Percentiles rank a stretch among this genome's conserved stretches.
These are phyloP conservation scores for Pogonocherus hispidulus DNA, from an alignment of 2,888 invertebrate species.

Conservation along the genomic window DNA sequence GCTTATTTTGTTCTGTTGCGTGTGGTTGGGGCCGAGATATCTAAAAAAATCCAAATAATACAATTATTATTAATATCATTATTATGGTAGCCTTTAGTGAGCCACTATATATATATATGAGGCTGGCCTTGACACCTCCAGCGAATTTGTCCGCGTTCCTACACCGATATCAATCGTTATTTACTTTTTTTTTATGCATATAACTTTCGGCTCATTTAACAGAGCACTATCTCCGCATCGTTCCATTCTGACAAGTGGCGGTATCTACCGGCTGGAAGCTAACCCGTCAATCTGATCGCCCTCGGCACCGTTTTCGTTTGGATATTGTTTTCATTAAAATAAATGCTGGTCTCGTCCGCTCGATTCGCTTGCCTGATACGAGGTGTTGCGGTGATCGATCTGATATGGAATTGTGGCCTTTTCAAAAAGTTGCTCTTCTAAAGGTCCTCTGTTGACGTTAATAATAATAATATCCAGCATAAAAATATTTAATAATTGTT, in stretches of 20 bases:
- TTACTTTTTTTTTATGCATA: constrained; percentile 13
- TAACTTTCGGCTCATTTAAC: background rate
- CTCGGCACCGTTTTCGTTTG: constrained; percentile 36
- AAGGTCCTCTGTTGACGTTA: too few species aligned
- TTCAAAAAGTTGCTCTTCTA: too few species aligned
- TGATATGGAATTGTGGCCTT: background rate
- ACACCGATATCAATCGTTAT: constrained; percentile 12
- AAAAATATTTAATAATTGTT: too few species aligned
- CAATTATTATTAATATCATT: too few species aligned
- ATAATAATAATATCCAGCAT: too few species aligned
- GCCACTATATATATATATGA: too few species aligned
- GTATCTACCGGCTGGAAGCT: constrained; percentile 52
- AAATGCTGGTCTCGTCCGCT: constrained; percentile 16
- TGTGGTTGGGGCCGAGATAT: too few species aligned
- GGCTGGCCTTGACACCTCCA: constrained; percentile 19
- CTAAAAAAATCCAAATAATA: too few species aligned
- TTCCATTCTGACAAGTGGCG: constrained; percentile 44
- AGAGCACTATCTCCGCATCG: constrained; percentile 26
- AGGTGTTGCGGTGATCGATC: constrained; percentile 36
- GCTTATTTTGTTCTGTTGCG: too few species aligned
- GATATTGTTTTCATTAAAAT: constrained; percentile 37
- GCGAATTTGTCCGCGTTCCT: background rate
- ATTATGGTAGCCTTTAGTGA: too few species aligned
- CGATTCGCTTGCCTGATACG: constrained; percentile 35
- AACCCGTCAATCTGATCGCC: constrained; percentile 44